phyloP scores from a whole-genome alignment of 1,140 invertebrate species.

The Bombus confusus region DNA sequence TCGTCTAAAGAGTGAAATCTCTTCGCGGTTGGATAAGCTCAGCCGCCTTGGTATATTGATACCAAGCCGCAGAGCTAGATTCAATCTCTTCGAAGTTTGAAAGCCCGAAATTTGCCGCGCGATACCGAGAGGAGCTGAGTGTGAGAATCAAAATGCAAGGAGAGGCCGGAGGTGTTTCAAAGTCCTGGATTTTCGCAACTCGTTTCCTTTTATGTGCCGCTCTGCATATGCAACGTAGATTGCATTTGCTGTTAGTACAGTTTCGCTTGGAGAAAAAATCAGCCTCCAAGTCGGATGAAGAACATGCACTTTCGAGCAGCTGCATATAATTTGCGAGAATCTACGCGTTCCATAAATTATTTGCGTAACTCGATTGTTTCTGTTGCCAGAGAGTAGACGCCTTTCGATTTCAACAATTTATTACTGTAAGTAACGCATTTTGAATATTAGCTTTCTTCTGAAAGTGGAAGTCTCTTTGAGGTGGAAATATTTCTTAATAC shows the following conservation, averaged over 20 bases:
- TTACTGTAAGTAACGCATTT: no score
- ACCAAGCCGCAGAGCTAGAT: constrained; percentile 6
- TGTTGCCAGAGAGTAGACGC: background rate
- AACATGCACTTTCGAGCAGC: background rate
- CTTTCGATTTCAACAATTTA: background rate
- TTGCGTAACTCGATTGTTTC: background rate
- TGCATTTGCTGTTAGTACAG: background rate
- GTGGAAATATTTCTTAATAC: no score
- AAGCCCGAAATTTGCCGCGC: background rate
- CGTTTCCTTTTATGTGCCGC: background rate
- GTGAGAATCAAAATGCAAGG: constrained; percentile 28
- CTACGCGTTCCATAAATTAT: background rate
- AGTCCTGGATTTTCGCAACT: constrained; percentile 21
- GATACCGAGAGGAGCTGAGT: background rate
- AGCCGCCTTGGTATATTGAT: constrained; percentile 1
- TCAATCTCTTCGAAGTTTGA: constrained; percentile 13
- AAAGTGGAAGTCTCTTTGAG: no score
- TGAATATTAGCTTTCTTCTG: no score
- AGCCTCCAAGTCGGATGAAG: background rate
- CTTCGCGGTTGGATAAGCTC: constrained; percentile 14
- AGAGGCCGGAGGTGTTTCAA: background rate
- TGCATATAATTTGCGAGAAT: background rate
- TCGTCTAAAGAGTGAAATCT: constrained; percentile 19
- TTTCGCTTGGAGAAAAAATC: background rate
- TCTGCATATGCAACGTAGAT: background rate